A percentile compares a stretch with the other conserved stretches of the same genome.
These are phyloP conservation scores for Collichthys lucidus DNA, from an alignment of 2,113 vertebrate species.

Conservation along the genomic window DNA sequence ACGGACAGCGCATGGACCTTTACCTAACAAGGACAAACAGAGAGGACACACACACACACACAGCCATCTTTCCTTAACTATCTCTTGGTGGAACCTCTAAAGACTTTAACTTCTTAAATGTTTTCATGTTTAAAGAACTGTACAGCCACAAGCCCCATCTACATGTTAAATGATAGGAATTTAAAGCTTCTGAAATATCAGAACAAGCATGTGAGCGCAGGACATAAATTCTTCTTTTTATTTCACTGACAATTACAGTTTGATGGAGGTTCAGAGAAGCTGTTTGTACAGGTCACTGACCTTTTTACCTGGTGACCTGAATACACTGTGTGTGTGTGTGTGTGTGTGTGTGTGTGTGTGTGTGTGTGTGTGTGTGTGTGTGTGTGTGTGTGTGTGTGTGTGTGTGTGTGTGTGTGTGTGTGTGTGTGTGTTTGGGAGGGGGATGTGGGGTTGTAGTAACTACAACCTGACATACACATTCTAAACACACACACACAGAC, in stretches of 20 bases:
- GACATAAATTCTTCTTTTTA: background rate
- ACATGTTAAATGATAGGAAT: background rate
- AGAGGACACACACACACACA: constrained; percentile 3
- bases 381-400: background rate
- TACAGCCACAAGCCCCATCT: too few species aligned
- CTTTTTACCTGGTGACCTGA: constrained; percentile 11
- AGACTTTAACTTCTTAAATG: background rate
- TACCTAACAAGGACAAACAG: constrained; percentile 26
- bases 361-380: too few species aligned
- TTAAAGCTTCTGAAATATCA: background rate
- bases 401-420: background rate
- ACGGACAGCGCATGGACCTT: constrained; percentile 12
- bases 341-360: background rate
- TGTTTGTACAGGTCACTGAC: constrained; percentile 6
- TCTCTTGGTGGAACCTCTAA: background rate
- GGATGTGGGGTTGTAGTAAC: background rate
- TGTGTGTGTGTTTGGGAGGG: background rate
- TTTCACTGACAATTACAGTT: constrained; percentile 9
- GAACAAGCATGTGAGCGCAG: background rate
- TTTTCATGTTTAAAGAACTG: background rate
- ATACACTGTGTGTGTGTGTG: background rate
- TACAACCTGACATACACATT: background rate
- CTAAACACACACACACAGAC: too few species aligned
- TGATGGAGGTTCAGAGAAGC: constrained; percentile 1
- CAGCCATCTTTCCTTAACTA: background rate